A percentile compares a stretch with the other conserved stretches of the same genome.
phyloP scores from a whole-genome alignment of 1,140 invertebrate genomes.

The Dufourea novaeangliae region DNA sequence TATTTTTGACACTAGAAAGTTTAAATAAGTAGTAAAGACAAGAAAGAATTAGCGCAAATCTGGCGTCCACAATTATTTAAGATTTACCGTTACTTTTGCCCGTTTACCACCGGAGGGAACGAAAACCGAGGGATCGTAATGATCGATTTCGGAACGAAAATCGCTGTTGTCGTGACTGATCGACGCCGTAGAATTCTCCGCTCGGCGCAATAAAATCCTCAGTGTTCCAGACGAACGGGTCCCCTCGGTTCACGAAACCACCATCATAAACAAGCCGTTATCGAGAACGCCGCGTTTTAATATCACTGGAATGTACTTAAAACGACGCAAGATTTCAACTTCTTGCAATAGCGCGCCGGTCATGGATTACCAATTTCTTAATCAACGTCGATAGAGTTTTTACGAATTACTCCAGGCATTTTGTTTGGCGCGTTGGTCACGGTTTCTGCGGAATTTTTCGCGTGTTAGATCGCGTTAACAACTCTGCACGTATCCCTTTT shows the following conservation, averaged over 20 bases:
- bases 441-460: not conserved
- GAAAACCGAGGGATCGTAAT: slow-evolving; percentile 8
- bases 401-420: not conserved
- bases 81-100: slow-evolving; percentile 20
- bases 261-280: not conserved
- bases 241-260: slow-evolving; percentile 1
- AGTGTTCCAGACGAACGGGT: not conserved
- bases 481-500: too few species aligned
- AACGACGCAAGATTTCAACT: not conserved
- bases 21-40: not conserved
- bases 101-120: slow-evolving; percentile 5
- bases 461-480: not conserved
- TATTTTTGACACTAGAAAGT: slow-evolving; percentile 24
- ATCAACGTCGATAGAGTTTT: not conserved
- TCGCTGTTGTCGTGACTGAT: slow-evolving; percentile 29
- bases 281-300: not conserved
- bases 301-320: not conserved
- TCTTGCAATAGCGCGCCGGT: not conserved
- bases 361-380: not conserved
- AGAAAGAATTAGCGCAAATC: slow-evolving; percentile 19
- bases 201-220: not conserved
- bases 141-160: slow-evolving; percentile 22
- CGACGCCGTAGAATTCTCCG: slow-evolving; percentile 8
- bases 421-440: too few species aligned
- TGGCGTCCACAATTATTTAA: slow-evolving; percentile 24